Evolutionary conservation across 2,797 vertebrate species (phyloP).

Genomic region (Vultur gryphus): DNA sequence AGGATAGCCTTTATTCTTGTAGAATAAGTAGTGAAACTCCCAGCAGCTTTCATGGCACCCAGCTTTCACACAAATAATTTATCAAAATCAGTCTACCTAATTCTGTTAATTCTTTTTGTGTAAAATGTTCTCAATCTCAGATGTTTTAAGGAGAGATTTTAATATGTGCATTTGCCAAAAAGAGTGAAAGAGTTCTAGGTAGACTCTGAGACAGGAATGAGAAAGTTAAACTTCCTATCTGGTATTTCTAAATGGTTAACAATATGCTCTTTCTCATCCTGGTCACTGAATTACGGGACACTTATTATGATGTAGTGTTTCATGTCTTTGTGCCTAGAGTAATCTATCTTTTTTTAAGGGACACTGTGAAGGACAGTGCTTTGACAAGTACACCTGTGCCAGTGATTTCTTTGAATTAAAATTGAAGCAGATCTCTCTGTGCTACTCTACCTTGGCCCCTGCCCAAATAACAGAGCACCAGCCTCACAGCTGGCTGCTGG

Average conservation of each 20-base stretch:
- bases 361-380: background rate
- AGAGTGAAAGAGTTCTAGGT: background rate
- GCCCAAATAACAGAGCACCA: background rate
- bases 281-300: background rate
- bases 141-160: background rate
- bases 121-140: background rate
- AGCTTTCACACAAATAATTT: background rate
- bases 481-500: background rate
- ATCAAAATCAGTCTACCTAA: background rate
- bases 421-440: background rate
- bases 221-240: background rate
- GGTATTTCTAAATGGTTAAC: background rate
- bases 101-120: background rate
- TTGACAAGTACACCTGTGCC: background rate
- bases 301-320: background rate
- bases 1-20: background rate
- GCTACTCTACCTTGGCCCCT: background rate
- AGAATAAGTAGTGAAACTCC: background rate
- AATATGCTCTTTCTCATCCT: background rate
- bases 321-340: background rate
- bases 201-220: background rate
- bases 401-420: background rate
- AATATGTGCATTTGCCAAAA: background rate
- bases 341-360: constrained; percentile 2
- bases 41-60: background rate